Base-by-base conservation (phyloP, 1,140 invertebrate species). In the Drosophila arawakana region DNA sequence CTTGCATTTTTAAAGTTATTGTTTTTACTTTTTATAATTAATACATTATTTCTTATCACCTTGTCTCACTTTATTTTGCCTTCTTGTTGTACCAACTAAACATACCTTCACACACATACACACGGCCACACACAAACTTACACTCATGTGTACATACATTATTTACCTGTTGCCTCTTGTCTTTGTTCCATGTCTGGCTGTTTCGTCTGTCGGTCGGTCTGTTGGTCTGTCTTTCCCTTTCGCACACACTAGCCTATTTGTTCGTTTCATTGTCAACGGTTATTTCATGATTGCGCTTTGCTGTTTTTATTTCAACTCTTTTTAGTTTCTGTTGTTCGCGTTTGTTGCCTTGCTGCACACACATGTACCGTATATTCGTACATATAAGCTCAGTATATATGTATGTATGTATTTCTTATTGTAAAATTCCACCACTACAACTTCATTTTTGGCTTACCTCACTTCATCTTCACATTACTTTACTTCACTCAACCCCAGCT, bases 211-310 rank as follows among this genome's bases (percentile, higher is more conserved):
- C 11, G 7, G n/a, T 50, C n/a, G 49, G 30, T 47, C 37, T 58
- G 43, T 46, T 5, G 13, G 50, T 73, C 57, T 57, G 11, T 78
- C 44, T 44, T 15, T 41, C 43, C 46, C 76, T 39, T 39, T 75
- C 25, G 46, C 63, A 47, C 71, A 41, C 54, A 59, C 57, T 70
- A 58, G 57, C 69, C 47, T 71, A 60, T 72, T 57, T 80, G 54
- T 47, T 49, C 60, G 76, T 67, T 81, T 81, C 68, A 76, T 76
- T 81, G 73, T 81, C 73, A 72, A 75, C 68, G 68, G 73, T 75
- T 75, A 70, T 75, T 71, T 71, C 62, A 66, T 76, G 78, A 81
- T 68, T 81, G 73, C 78, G 73, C 63, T 59, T 80, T 54, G 72
- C 80, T 81, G 62, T 76, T 67, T 39, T 63, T 37, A 35, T 30